Evolutionary conservation across 2,113 vertebrate species (phyloP).

Genomic region (Rhinoptilus africanus): DNA sequence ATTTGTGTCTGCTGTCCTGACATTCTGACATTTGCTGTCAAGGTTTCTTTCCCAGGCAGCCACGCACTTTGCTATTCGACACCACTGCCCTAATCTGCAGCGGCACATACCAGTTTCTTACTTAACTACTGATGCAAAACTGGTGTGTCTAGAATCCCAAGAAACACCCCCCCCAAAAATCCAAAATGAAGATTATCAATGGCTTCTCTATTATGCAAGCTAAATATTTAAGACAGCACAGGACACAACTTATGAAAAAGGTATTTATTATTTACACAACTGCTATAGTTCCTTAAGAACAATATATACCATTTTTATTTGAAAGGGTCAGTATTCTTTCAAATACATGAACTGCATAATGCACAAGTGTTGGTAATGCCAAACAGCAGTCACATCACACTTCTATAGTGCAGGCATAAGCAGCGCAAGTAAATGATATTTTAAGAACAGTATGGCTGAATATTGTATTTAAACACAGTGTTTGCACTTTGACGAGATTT

Average conservation of each 20-base stretch:
- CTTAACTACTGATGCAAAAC: background rate
- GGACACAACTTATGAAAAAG: conserved; percentile 71
- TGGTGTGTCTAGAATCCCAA: background rate
- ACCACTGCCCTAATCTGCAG: background rate
- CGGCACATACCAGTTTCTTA: background rate
- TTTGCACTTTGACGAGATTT: conserved; percentile 67
- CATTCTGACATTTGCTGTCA: conserved; percentile 17
- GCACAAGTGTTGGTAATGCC: conserved; percentile 73
- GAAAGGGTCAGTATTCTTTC: conserved; percentile 75
- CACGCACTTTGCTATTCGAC: background rate
- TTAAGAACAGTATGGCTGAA: conserved; percentile 71
- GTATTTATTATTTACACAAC: conserved; percentile 83
- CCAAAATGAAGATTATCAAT: accelerated
- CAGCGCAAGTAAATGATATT: conserved; percentile 69
- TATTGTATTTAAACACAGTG: conserved; percentile 72
- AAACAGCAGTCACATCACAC: conserved; percentile 74
- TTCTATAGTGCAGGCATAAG: conserved; percentile 74
- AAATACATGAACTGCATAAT: conserved; percentile 76
- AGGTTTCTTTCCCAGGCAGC: background rate
- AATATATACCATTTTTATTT: conserved; percentile 77
- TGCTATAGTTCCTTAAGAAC: conserved; percentile 80
- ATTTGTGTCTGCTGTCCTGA: background rate
- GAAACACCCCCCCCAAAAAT: background rate
- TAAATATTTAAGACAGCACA: background rate
- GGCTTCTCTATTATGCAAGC: background rate